Conservation (phyloP, 2,797 vertebrate genomes). For the Myripristis jacobus region DNA sequence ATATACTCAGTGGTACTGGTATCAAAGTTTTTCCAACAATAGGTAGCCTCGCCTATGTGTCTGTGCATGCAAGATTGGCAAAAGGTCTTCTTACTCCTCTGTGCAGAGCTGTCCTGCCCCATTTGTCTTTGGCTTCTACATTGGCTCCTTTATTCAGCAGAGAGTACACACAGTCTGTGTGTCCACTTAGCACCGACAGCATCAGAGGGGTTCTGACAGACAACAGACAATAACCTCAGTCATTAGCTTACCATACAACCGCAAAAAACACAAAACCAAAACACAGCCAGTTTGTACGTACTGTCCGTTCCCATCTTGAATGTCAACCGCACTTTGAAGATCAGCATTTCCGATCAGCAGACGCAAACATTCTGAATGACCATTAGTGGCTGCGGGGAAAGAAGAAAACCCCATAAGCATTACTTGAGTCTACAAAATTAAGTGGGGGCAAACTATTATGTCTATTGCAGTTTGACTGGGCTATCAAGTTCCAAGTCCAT, state of each 20-base stretch:
- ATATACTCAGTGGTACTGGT: too few species aligned
- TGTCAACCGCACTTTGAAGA: constrained; percentile 95
- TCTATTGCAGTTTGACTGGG: background rate
- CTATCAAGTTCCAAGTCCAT: background rate
- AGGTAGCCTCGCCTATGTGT: too few species aligned
- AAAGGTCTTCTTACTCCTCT: constrained; percentile 88
- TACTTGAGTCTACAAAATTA: background rate
- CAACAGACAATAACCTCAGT: constrained; percentile 29
- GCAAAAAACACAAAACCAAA: background rate
- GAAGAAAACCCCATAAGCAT: background rate
- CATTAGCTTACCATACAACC: background rate
- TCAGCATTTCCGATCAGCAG: constrained; percentile 97
- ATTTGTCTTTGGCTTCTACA: constrained; percentile 98
- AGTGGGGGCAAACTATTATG: background rate
- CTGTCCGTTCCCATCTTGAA: constrained; percentile 98
- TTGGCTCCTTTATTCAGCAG: constrained; percentile 95
- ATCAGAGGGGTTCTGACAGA: constrained; percentile 92
- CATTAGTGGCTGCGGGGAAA: constrained; percentile 90
- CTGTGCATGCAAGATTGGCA: background rate
- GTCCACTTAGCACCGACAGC: constrained; percentile 95
- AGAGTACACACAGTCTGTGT: constrained; percentile 97
- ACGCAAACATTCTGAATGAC: constrained; percentile 97
- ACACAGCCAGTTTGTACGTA: constrained; percentile 77
- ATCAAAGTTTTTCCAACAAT: too few species aligned
- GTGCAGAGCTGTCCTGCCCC: constrained; percentile 95